Base-by-base conservation (phyloP, 2,888 invertebrate genomes). In the Tuberolachnus salignus region DNA sequence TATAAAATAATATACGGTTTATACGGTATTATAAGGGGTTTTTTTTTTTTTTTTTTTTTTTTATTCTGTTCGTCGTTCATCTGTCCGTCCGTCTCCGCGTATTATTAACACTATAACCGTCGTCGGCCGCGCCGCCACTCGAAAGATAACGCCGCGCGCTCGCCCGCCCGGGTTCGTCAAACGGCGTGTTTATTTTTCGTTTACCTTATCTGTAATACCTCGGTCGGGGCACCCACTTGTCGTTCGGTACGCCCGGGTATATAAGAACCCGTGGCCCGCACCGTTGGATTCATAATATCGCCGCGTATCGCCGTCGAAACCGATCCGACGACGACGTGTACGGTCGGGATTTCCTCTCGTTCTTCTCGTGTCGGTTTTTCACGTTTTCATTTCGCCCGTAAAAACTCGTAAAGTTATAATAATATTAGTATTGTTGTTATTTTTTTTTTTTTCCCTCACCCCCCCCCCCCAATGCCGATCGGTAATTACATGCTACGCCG, bases 141-240 rank as follows among this genome's bases (percentile, higher is more conserved):
- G 69, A 69, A 78, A 78, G 78, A 78, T 78, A 78, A 78, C 78
- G 49, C 21, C 67, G 49, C 6, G 66, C 23, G 11, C 14, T 10
- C 23, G 23, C 14, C n/a, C n/a, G n/a, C n/a, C n/a, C 59, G 26
- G 14, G 26, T 75, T 67, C 46, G 49, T 67, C 57, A 26, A 42
- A 49, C 21, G 59, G 23, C 11, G 21, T 78, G 59, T 78, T 59
- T 61, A 26, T 67, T 78, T 78, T 75, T 51, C 49, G 21, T 23
- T 63, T 26, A 23, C 73, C 59, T 78, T 78, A 78, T 78, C 78
- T 78, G 42, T 71, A 34, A 34, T 34, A 34, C 34, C 6, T 34
- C n/a, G n/a, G n/a, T n/a, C n/a, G n/a, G n/a, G n/a, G n/a, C 6
- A 34, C 3, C 6, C 34, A 34, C 34, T 71, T 57, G 19, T 59